Evolutionary conservation across 2,888 invertebrate species (phyloP), one percentile per base, ranked within the genome.

Genomic region (Ectemnius continuus): DNA sequence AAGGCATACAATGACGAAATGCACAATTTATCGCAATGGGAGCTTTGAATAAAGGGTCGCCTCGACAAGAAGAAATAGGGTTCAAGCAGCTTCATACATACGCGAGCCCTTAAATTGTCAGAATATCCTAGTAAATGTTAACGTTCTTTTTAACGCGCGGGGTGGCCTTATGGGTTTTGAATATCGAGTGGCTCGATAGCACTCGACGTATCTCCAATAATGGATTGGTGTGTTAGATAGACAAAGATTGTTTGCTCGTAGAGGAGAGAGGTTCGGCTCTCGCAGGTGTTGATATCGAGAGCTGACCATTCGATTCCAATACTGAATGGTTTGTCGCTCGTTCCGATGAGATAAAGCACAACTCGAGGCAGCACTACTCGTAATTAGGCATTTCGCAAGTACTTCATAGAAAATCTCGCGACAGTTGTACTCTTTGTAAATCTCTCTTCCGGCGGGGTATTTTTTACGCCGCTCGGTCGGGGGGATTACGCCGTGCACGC

Each of bases 401-500:
- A 52, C 57, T 67, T 70, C 63, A 68, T 68, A 47, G 67, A 75
- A 70, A 75, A 68, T 70, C 61, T 71, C 73, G 74, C 74, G 83
- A 80, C 83, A 79, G 81, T 82, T 82, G 82, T 73, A 74, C 36
- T 45, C 63, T 46, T 60, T 68, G 75, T 76, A 79, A 82, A 81
- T 82, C 83, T 80, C 78, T 67, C 69, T 75, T 67, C 64, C 61
- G 65, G 6, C 4, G 36, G 52, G 75, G 70, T 16, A 70, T 78
- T 82, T 82, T 82, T 82, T 82, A 73, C 78, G 73, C 73, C 64
- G 65, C 56, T 71, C 72, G 61, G 70, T 67, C 76, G 26, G 73
- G 75, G 80, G 78, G 80, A 83, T 84, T 83, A 84, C 75, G 76
- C 72, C 58, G 58, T 80, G 77, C 84, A 82, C 80, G 82, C 80